Evolutionary conservation across 37 sponge, comb jelly and placozoan genomes (phyloP).

Genomic region (Beroe forskalii): DNA sequence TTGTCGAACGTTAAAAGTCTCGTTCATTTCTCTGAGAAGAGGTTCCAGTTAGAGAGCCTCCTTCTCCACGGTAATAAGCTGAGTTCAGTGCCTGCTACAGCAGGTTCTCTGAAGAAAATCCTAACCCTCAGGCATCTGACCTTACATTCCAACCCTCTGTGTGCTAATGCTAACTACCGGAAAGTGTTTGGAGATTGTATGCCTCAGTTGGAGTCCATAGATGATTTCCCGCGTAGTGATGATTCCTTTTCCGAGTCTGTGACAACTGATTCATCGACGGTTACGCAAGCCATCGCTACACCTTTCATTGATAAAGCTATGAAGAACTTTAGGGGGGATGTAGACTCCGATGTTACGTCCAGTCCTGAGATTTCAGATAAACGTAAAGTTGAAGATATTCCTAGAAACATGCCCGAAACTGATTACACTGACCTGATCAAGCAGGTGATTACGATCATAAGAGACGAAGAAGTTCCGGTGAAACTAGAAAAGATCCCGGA

Average conservation of each 20-base stretch:
- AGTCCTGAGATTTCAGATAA: neutral
- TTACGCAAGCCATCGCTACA: neutral
- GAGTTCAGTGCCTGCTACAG: neutral
- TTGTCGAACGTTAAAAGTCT: neutral
- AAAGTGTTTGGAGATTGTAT: constrained; percentile 31
- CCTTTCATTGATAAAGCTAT: constrained; percentile 18
- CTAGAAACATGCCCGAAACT: neutral
- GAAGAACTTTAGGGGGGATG: neutral
- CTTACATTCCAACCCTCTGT: constrained; percentile 28
- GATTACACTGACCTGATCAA: constrained; percentile 37
- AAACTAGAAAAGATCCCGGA: neutral
- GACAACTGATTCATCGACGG: neutral
- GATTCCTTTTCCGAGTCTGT: constrained; percentile 35
- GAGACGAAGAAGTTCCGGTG: constrained; percentile 23
- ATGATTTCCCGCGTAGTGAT: constrained; percentile 33
- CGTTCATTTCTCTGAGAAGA: neutral
- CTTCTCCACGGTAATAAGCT: constrained; percentile 8
- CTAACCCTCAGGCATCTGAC: constrained; percentile 5
- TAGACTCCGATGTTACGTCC: neutral
- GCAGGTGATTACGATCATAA: neutral
- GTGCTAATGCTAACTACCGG: neutral
- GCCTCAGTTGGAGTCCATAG: constrained; percentile 34
- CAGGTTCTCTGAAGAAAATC: neutral
- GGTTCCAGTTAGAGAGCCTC: neutral
- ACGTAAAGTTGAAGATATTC: neutral